Evolutionary conservation across 2,797 vertebrate species (phyloP).

Genomic region (Poecilia picta): DNA sequence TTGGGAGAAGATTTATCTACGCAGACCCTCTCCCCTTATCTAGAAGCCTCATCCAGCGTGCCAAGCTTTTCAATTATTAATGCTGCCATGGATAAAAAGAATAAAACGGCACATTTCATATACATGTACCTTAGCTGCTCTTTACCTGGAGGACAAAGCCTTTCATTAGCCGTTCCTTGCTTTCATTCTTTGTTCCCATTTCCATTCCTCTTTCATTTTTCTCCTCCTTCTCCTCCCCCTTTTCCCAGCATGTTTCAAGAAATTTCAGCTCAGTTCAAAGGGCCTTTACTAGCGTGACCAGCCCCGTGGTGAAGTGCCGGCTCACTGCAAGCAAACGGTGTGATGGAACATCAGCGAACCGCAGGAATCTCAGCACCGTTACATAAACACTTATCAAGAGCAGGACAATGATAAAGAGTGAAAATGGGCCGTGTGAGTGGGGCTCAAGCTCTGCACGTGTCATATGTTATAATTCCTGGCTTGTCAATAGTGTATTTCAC

Average conservation of each 20-base stretch:
- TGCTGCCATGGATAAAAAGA: slow-evolving; percentile 39
- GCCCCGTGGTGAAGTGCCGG: slow-evolving; percentile 63
- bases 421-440: slow-evolving; percentile 12
- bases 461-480: slow-evolving; percentile 47
- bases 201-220: slow-evolving; percentile 54
- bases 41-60: slow-evolving; percentile 21
- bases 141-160: slow-evolving; percentile 63
- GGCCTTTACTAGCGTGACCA: slow-evolving; percentile 75
- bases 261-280: slow-evolving; percentile 75
- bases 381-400: slow-evolving; percentile 66
- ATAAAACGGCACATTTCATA: slow-evolving; percentile 23
- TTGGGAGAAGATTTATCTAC: slow-evolving; percentile 54
- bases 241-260: slow-evolving; percentile 62
- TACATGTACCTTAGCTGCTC: slow-evolving; percentile 34
- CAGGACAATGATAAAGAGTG: slow-evolving; percentile 43
- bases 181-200: slow-evolving; percentile 60
- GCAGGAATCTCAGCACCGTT: slow-evolving; percentile 59
- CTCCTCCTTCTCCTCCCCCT: slow-evolving; percentile 40
- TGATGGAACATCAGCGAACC: slow-evolving; percentile 68
- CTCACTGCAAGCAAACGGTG: slow-evolving; percentile 54
- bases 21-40: slow-evolving; percentile 45
- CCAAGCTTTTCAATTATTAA: slow-evolving; percentile 58
- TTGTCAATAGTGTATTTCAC: slow-evolving; percentile 64
- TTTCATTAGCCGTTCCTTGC: slow-evolving; percentile 61
- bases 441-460: slow-evolving; percentile 19